phyloP scores from a whole-genome alignment of 2,888 invertebrate genomes.

The Ennomos quercinarius region DNA sequence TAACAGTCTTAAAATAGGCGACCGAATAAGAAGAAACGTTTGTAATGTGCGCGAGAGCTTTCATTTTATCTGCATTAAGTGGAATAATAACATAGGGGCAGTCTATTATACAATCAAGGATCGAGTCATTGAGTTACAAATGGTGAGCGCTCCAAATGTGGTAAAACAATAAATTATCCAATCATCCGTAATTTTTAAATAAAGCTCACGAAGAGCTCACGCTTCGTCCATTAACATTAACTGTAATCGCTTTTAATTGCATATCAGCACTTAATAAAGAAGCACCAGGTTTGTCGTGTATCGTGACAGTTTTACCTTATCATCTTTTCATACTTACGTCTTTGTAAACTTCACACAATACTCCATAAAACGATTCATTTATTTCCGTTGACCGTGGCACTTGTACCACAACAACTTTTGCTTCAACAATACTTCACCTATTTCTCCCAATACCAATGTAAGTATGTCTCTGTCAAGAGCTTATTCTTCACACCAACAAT shows the following conservation, averaged over 20 bases:
- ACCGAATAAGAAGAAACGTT: conserved; percentile 10
- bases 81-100: conserved; percentile 44
- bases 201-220: conserved; percentile 1
- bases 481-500: conserved; percentile 49
- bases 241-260: conserved; percentile 8
- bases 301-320: conserved; percentile 7
- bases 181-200: conserved; percentile 25
- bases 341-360: conserved; percentile 14
- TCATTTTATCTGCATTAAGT: conserved; percentile 40
- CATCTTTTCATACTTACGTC: conserved; percentile 3
- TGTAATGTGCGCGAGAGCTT: conserved; percentile 24
- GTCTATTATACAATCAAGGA: conserved; percentile 38
- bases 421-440: conserved; percentile 48
- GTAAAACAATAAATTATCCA: conserved; percentile 29
- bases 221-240: conserved; percentile 18
- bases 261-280: background rate
- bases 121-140: conserved; percentile 34
- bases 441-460: conserved; percentile 45
- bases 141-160: conserved; percentile 16
- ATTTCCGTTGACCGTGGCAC: conserved; percentile 51
- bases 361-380: conserved; percentile 32
- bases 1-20: conserved; percentile 16
- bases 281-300: background rate
- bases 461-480: conserved; percentile 48
- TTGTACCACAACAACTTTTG: conserved; percentile 46